Base-by-base conservation (phyloP, 2,888 invertebrate genomes). In the Lasiommata megera region DNA sequence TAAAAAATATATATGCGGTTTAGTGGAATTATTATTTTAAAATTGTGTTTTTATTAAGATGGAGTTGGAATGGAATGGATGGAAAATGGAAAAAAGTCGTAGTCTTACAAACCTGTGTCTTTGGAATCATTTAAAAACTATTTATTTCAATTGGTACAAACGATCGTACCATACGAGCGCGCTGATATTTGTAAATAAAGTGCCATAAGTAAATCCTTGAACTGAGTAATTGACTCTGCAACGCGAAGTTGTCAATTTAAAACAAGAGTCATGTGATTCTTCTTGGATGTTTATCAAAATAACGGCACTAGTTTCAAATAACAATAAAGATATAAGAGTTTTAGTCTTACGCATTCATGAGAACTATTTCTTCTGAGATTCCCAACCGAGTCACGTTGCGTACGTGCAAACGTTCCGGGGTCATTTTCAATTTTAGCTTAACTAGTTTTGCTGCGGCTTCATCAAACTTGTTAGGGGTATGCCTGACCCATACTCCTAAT, bases 361-460 rank as follows among this genome's bases (percentile, higher is more conserved):
- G 16, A 16, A 36, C 28, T 48, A 54, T 58, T 53, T 53, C 40
- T n/a, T n/a, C 47, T 11, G 28, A 29, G 34, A 36, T 48, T 58
- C 34, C 16, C 11, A 58, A 28, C 36, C 58, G 31, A 48, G 53
- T 54, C 58, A 54, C 54, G 54, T 54, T 48, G 37, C 12, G 18
- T 47, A 36, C 53, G 52, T 53, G 37, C 43, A 31, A 56, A 14
- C 41, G 47, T 47, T 59, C 23, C 52, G 31, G 29, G 37, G 53
- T 60, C 48, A 56, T 48, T 40, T 60, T 54, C 50, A 54, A 57
- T 54, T 48, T 46, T 57, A 38, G 12, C 40, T 36, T 7, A 43
- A 43, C 23, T 28, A 43, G 43, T 23, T 28, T 43, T 43, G 43
- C 12, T 43, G 7, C 17, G 43, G 43, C 43, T 43, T 43, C 43